A percentile compares a stretch with the other conserved stretches of the same genome.
phyloP scores from a whole-genome alignment of 2,113 vertebrate species.

The Typhlomys cinereus region DNA sequence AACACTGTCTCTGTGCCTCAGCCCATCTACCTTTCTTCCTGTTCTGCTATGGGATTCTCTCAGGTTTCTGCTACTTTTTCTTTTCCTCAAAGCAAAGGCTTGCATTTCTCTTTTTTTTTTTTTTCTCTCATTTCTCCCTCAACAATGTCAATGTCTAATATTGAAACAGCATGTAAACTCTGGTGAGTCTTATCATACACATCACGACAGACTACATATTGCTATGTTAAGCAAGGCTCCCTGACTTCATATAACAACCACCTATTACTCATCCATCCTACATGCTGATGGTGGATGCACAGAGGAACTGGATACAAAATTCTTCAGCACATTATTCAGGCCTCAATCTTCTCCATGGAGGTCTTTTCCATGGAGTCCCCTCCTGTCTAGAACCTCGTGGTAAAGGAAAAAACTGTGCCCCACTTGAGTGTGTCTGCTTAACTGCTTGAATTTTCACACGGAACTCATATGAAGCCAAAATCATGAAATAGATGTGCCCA shows the following conservation, averaged over 20 bases:
- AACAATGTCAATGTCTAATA: not conserved
- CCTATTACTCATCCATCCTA: not conserved
- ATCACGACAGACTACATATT: not conserved
- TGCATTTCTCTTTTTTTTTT: not conserved
- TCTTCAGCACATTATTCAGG: not conserved
- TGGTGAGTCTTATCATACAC: not conserved
- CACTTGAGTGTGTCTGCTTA: not conserved
- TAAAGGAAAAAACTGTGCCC: not conserved
- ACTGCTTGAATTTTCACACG: conserved; percentile 9
- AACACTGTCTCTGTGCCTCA: not conserved
- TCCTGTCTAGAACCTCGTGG: not conserved
- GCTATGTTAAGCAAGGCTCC: not conserved
- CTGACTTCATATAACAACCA: not conserved
- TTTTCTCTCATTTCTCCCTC: not conserved
- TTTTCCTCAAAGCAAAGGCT: not conserved
- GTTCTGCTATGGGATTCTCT: not conserved
- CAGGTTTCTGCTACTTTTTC: not conserved
- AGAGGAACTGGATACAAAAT: not conserved
- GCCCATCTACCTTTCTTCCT: not conserved
- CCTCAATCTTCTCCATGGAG: not conserved
- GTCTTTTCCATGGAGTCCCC: not conserved
- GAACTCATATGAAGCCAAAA: not conserved
- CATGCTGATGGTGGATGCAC: not conserved
- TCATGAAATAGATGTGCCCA: not conserved
- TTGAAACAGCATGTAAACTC: not conserved